phyloP scores from a whole-genome alignment of 2,113 vertebrate species.

The Ramphastos sulfuratus region DNA sequence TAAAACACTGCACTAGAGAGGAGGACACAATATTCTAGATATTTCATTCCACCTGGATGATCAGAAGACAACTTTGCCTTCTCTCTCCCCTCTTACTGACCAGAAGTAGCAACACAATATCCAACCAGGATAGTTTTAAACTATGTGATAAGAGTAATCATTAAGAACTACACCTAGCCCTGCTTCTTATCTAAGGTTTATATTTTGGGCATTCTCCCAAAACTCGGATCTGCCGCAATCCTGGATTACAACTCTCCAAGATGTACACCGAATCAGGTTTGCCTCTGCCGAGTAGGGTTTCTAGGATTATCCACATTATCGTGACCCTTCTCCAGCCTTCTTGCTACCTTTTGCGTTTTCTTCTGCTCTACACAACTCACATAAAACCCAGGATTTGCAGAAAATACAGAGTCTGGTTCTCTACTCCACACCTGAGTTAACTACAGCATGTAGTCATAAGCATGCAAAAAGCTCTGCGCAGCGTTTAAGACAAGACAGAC shows the following conservation, averaged over 20 bases:
- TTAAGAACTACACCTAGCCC: not conserved
- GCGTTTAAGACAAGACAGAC: not conserved
- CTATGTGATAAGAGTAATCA: not conserved
- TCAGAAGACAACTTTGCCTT: not conserved
- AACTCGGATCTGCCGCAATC: not conserved
- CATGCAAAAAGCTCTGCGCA: slow-evolving; percentile 1
- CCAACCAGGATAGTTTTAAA: slow-evolving; percentile 3
- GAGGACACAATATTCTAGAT: not conserved
- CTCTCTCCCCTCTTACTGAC: not conserved
- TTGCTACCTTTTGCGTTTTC: not conserved
- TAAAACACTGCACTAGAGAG: not conserved
- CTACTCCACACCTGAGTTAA: not conserved
- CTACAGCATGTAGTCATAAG: not conserved
- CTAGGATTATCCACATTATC: not conserved
- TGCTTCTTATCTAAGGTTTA: not conserved
- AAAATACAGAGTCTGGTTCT: not conserved
- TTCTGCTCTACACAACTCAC: not conserved
- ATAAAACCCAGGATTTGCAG: not conserved
- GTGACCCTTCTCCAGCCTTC: not conserved
- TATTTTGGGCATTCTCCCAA: not conserved
- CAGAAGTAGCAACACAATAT: slow-evolving; percentile 7
- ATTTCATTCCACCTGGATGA: not conserved
- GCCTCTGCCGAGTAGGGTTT: not conserved
- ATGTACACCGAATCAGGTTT: not conserved
- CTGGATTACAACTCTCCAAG: not conserved